A percentile compares a stretch with the other conserved stretches of the same genome.
phyloP scores from a whole-genome alignment of 2,797 vertebrate genomes.

The Euphonia xanthogaster region DNA sequence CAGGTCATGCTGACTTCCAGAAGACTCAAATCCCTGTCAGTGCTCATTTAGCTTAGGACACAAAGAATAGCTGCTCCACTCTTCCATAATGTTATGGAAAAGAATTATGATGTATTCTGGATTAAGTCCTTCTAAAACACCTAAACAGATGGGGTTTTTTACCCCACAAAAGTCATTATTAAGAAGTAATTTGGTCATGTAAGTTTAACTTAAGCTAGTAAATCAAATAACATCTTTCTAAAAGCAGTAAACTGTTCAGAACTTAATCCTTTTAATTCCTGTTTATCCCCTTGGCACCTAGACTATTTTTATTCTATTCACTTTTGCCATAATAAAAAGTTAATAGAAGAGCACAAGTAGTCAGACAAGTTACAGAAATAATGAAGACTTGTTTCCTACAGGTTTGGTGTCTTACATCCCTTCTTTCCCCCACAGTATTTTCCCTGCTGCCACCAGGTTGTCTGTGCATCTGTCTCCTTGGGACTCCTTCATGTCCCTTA shows the following conservation, averaged over 20 bases:
- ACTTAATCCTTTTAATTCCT: constrained; percentile 62
- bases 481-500: background rate
- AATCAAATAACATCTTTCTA: constrained; percentile 58
- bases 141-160: background rate
- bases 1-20: background rate
- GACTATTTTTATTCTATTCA: constrained; percentile 47
- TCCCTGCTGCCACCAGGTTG: background rate
- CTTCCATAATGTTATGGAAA: background rate
- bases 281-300: constrained; percentile 58
- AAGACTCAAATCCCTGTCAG: background rate
- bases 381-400: background rate
- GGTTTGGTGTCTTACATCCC: background rate
- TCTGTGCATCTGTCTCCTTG: background rate
- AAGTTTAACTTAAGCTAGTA: constrained; percentile 52
- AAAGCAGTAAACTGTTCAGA: constrained; percentile 49
- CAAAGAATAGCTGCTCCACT: background rate
- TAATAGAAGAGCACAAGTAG: background rate
- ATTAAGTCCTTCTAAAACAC: constrained; percentile 11
- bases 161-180: constrained; percentile 10
- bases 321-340: constrained; percentile 20
- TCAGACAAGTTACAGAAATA: background rate
- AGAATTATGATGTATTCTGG: background rate
- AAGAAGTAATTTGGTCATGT: constrained; percentile 35
- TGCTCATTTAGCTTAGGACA: background rate
- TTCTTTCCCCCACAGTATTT: background rate